Conservation (phyloP, 2,797 vertebrate genomes). For the Argentina silus region DNA sequence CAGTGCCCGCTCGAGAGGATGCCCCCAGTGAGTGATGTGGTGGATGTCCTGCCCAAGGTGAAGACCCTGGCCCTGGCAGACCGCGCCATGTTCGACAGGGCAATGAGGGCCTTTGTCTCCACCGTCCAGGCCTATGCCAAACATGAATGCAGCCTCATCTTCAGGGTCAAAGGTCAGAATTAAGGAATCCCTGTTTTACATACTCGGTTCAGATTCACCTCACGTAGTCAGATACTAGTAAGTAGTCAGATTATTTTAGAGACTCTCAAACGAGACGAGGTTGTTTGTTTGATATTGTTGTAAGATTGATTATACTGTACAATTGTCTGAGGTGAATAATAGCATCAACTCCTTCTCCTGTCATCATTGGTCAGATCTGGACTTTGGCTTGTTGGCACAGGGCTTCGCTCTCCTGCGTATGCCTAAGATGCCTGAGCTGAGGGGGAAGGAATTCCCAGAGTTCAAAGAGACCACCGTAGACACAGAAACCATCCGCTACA, state of each 20-base stretch:
- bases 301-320: no score
- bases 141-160: conserved; percentile 95
- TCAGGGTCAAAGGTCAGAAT: conserved; percentile 89
- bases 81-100: conserved; percentile 89
- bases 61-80: conserved; percentile 84
- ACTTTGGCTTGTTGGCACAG: conserved; percentile 84
- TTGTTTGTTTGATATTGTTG: not conserved
- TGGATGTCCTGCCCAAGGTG: conserved; percentile 87
- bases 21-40: conserved; percentile 70
- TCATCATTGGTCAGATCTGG: conserved; percentile 80
- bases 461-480: conserved; percentile 81
- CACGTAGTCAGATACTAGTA: no score
- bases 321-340: not conserved
- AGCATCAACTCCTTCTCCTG: no score
- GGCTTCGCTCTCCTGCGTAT: conserved; percentile 92
- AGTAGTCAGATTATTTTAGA: no score
- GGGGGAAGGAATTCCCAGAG: conserved; percentile 82
- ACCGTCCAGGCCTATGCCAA: conserved; percentile 92
- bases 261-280: not conserved
- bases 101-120: conserved; percentile 93
- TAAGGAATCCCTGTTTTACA: not conserved
- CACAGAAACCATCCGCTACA: conserved; percentile 90
- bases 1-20: conserved; percentile 92
- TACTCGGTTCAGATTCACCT: no score
- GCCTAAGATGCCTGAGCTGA: conserved; percentile 95